These are phyloP conservation scores for Pseudomyrmex concolor DNA, from an alignment of 1,140 invertebrate genomes.

Conservation along the genomic window DNA sequence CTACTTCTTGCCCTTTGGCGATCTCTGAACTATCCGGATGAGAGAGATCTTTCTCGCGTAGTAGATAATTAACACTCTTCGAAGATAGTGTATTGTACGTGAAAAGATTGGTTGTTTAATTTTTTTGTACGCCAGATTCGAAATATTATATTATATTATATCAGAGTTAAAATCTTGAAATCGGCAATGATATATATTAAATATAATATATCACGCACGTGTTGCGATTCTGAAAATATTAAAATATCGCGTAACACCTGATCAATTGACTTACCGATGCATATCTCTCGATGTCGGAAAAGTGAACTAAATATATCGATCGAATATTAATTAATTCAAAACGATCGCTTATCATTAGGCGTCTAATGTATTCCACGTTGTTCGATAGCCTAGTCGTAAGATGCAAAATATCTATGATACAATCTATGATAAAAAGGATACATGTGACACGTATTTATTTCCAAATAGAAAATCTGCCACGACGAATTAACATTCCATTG, in stretches of 20 bases:
- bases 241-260: neutral
- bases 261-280: too few species aligned
- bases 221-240: neutral
- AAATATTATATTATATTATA: too few species aligned
- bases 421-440: neutral
- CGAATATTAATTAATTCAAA: too few species aligned
- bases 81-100: neutral
- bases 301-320: too few species aligned
- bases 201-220: too few species aligned
- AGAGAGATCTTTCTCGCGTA: slow-evolving; percentile 54
- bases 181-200: too few species aligned
- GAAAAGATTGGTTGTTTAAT: neutral
- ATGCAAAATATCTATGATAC: neutral
- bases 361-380: too few species aligned
- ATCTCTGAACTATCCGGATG: slow-evolving; percentile 52
- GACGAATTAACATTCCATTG: slow-evolving; percentile 7
- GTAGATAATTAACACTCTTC: slow-evolving; percentile 45
- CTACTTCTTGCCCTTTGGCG: slow-evolving; percentile 71
- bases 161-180: too few species aligned
- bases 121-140: too few species aligned
- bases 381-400: neutral
- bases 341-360: too few species aligned
- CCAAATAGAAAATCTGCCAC: neutral
- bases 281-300: too few species aligned
- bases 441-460: neutral